Conservation (phyloP, 2,113 vertebrate species). For the Pterocles orientalis region DNA sequence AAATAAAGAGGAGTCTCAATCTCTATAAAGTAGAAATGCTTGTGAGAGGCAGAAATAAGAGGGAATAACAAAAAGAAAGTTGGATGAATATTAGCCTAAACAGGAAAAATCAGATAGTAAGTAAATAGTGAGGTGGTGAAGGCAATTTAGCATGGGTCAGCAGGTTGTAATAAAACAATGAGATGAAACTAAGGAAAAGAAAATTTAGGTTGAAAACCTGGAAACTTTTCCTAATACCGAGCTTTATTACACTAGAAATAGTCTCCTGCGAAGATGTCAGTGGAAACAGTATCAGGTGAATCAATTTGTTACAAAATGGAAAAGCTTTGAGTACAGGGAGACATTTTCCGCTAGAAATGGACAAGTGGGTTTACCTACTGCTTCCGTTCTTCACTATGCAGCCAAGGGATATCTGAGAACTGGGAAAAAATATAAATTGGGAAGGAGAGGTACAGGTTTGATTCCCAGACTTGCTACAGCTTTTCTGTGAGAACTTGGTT, state of each 20-base stretch:
- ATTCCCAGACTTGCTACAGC: constrained; percentile 9
- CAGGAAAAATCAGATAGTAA: neutral
- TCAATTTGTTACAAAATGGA: neutral
- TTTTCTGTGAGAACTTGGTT: constrained; percentile 32
- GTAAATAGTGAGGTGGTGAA: neutral
- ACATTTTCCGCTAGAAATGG: neutral
- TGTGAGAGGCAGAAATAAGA: neutral
- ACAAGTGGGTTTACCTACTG: neutral
- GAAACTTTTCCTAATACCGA: neutral
- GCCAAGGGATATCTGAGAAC: neutral
- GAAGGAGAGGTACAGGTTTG: neutral
- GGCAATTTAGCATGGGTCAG: neutral
- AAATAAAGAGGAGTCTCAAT: neutral
- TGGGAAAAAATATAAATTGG: neutral
- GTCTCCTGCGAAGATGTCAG: neutral
- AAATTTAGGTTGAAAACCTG: neutral
- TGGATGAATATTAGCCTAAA: neutral
- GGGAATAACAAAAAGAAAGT: neutral
- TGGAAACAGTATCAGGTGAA: neutral
- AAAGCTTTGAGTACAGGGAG: neutral
- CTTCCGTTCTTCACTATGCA: neutral
- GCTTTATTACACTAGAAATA: neutral
- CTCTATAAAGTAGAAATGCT: neutral
- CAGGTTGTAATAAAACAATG: neutral
- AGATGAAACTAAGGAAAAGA: neutral